phyloP scores from a whole-genome alignment of 2,888 invertebrate genomes.

The Cheilosia vernalis region DNA sequence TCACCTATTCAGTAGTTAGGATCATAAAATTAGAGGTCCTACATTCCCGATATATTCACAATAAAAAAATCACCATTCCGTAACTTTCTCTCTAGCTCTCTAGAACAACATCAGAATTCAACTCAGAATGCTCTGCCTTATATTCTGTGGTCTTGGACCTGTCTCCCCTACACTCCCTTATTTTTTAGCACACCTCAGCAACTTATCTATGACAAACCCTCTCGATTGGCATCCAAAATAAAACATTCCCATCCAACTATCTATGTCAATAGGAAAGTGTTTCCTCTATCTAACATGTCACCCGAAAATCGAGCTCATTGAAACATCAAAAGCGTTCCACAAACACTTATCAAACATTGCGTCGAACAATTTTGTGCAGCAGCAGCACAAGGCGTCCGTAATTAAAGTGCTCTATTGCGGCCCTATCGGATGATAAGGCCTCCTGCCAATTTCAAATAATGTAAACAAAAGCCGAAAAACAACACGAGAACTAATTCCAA shows the following conservation, averaged over 20 bases:
- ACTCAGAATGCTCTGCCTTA: no score
- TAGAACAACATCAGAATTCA: no score
- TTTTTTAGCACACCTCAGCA: no score
- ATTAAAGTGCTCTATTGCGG: conserved; percentile 16
- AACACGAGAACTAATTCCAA: not conserved
- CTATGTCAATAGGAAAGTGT: not conserved
- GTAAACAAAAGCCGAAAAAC: not conserved
- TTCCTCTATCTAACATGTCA: not conserved
- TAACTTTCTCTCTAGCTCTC: no score
- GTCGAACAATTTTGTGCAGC: not conserved
- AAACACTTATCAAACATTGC: conserved; percentile 4
- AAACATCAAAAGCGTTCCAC: conserved; percentile 10
- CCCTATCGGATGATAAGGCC: conserved; percentile 18
- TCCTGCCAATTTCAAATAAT: conserved; percentile 3
- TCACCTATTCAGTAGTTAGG: no score
- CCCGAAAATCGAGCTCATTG: not conserved
- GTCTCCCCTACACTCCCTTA: no score
- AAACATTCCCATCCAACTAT: not conserved
- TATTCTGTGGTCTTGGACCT: no score
- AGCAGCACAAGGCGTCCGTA: conserved; percentile 9
- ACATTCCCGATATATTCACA: no score
- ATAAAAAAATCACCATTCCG: no score
- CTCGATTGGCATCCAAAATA: no score
- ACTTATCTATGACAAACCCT: no score
- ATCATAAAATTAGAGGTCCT: no score